These are phyloP conservation scores for Steinernema feltiae DNA, from an alignment of 1,140 invertebrate species.

Conservation along the genomic window DNA sequence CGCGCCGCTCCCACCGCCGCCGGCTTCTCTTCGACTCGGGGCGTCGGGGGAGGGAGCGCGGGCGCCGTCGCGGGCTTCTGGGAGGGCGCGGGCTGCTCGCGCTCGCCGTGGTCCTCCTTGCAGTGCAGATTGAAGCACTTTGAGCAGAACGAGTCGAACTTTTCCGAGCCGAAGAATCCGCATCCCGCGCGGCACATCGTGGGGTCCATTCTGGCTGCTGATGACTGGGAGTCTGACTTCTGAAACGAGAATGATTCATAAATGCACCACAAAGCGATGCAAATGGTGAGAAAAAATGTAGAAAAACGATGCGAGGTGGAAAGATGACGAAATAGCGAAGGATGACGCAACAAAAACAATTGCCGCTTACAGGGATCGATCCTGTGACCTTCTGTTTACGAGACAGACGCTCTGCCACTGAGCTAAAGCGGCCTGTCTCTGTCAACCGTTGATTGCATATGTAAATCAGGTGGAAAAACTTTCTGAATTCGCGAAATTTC, in stretches of 20 bases:
- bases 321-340: background rate
- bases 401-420: background rate
- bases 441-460: no score
- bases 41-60: background rate
- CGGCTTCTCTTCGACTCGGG: no score
- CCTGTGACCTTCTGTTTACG: background rate
- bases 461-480: no score
- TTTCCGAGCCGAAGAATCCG: background rate
- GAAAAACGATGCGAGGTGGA: no score
- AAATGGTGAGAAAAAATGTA: no score
- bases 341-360: background rate
- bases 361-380: background rate
- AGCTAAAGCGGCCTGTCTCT: background rate
- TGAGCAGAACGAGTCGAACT: constrained; percentile 69
- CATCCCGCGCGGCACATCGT: background rate
- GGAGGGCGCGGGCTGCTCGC: constrained; percentile 16
- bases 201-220: background rate
- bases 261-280: background rate
- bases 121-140: constrained; percentile 87
- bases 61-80: background rate
- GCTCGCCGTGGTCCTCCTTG: constrained; percentile 51
- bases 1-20: background rate
- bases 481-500: no score
- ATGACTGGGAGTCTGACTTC: background rate
- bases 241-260: background rate